Conservation (phyloP, 2,797 vertebrate species). For the Arremon brunneinucha region DNA sequence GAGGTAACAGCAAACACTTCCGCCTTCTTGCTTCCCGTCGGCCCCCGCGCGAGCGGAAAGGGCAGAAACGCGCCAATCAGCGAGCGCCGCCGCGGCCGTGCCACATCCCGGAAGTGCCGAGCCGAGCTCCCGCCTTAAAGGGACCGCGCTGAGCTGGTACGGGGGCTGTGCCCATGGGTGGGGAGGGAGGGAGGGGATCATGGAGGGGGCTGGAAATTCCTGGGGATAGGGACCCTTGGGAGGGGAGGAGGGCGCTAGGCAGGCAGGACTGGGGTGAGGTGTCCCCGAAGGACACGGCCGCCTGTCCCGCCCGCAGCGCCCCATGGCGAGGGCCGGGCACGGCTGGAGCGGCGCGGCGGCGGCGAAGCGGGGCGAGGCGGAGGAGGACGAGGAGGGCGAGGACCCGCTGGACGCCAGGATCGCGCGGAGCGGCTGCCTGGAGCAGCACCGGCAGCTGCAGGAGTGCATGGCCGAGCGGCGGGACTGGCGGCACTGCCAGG, state of each 20-base stretch:
- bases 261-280: accelerated
- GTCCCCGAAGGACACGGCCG: accelerated
- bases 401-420: slow-evolving; percentile 89
- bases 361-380: slow-evolving; percentile 66
- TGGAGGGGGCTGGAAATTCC: not conserved
- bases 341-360: slow-evolving; percentile 62
- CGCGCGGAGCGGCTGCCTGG: slow-evolving; percentile 82
- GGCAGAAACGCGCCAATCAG: accelerated
- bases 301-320: not conserved
- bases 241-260: not conserved
- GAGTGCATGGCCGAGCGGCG: slow-evolving; percentile 89
- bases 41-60: accelerated
- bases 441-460: slow-evolving; percentile 85
- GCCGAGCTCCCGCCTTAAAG: not conserved
- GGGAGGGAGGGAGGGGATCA: too few relatives aligned
- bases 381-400: slow-evolving; percentile 70
- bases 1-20: accelerated
- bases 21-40: not conserved
- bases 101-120: accelerated
- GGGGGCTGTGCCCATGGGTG: too few relatives aligned
- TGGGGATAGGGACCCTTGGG: accelerated
- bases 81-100: accelerated
- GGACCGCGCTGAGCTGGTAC: not conserved
- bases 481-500: slow-evolving; percentile 91
- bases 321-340: slow-evolving; percentile 69